Base-by-base conservation (phyloP, 2,888 invertebrate genomes). In the Andrena bicolor region DNA sequence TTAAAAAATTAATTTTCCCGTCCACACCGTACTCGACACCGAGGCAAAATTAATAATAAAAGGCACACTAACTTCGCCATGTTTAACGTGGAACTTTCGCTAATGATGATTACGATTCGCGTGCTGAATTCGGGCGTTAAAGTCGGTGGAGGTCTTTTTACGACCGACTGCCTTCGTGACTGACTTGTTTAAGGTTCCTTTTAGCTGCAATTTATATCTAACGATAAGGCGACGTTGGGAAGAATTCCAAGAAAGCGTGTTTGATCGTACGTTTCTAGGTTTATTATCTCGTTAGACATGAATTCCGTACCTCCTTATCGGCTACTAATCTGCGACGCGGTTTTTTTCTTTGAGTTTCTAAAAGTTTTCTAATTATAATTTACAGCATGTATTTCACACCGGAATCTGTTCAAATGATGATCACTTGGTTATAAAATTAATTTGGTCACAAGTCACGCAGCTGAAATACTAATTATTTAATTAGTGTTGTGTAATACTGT, bases 21-120 rank as follows among this genome's bases (percentile, higher is more conserved):
- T 41, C 5, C 16, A 41, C 41, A 1, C 16, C 1, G 5, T 41
- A 41, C 16, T 5, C 13, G 0, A 41, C 13, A 4, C 1, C 41
- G 41, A 16, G 41, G 41, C 13, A 16, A 41, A 41, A 16, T 41
- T 41, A 41, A 41, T 4, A 41, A 41, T 41, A 41, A 41, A 41
- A 41, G 41, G 41, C 41, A 51, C n/a, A 51, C 20, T 51, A 51
- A 51, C 20, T 8, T 51, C 51, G 4, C 5, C 20, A 51, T 20
- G n/a, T 51, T 20, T 32, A n/a, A 23, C 10, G n/a, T 41, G 26
- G 28, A 56, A 51, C 5, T 60, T 48, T 60, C 70, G 13, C 58
- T 26, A 35, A 48, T 28, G 28, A 28, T 26, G 8, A 32, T 51
- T 32, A 51, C 35, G 63, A 63, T 51, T 63, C n/a, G 72, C 72